These are phyloP conservation scores for Mobula birostris DNA, from an alignment of 2,113 vertebrate species.

Conservation along the genomic window DNA sequence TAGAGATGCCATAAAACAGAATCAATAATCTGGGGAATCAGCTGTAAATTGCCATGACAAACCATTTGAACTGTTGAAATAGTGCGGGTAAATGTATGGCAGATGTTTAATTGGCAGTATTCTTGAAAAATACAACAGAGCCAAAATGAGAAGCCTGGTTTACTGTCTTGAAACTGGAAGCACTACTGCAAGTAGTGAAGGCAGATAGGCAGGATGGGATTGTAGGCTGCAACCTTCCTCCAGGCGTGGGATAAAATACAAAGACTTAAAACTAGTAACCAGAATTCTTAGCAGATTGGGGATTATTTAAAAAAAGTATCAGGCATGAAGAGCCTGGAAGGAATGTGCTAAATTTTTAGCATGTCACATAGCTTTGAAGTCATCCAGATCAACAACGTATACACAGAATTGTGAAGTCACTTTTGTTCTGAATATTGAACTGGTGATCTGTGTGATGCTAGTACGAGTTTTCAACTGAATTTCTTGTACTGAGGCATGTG, in stretches of 20 bases:
- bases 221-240: background rate
- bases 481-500: no score
- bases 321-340: no score
- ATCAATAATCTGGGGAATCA: background rate
- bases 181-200: background rate
- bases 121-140: background rate
- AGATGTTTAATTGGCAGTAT: background rate
- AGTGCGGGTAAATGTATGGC: background rate
- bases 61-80: background rate
- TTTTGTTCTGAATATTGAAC: no score
- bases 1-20: background rate
- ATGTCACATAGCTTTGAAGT: background rate
- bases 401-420: background rate
- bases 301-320: no score
- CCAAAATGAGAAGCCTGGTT: background rate
- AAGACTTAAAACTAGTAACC: no score
- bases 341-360: background rate
- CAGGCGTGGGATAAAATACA: no score
- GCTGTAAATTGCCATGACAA: background rate
- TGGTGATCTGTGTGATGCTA: no score
- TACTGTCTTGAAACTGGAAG: background rate
- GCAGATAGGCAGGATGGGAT: background rate
- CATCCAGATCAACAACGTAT: background rate
- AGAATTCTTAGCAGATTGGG: no score
- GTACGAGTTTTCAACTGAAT: no score